phyloP scores from a whole-genome alignment of 2,113 vertebrate species.

The Bos javanicus region DNA sequence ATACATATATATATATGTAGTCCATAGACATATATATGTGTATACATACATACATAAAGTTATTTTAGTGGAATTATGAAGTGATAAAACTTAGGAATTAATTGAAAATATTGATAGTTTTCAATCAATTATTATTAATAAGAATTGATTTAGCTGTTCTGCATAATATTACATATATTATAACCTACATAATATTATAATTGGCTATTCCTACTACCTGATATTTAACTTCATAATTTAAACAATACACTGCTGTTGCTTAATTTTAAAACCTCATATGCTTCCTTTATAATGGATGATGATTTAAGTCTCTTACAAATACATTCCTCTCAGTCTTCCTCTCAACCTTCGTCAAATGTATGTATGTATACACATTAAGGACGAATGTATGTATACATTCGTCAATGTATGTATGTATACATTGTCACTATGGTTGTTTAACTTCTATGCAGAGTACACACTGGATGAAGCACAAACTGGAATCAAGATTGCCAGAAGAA shows the following conservation, averaged over 20 bases:
- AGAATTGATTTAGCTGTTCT: neutral
- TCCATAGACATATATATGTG: neutral
- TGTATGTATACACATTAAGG: neutral
- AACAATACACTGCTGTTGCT: neutral
- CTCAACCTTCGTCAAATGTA: neutral
- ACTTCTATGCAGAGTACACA: neutral
- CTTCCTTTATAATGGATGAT: neutral
- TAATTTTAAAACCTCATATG: neutral
- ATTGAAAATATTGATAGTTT: neutral
- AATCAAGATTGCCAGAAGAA: neutral
- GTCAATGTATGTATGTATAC: neutral
- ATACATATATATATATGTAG: neutral
- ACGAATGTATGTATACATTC: neutral
- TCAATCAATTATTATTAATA: neutral
- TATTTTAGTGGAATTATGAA: neutral
- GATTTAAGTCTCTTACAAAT: neutral
- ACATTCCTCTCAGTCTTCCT: neutral
- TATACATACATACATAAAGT: neutral
- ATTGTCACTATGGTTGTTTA: neutral
- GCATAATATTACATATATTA: neutral
- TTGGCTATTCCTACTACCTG: neutral
- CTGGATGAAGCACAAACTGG: neutral
- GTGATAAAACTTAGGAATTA: neutral
- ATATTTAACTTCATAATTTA: neutral
- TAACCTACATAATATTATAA: neutral